phyloP scores from a whole-genome alignment of 2,797 vertebrate species.

The Prionace glauca region DNA sequence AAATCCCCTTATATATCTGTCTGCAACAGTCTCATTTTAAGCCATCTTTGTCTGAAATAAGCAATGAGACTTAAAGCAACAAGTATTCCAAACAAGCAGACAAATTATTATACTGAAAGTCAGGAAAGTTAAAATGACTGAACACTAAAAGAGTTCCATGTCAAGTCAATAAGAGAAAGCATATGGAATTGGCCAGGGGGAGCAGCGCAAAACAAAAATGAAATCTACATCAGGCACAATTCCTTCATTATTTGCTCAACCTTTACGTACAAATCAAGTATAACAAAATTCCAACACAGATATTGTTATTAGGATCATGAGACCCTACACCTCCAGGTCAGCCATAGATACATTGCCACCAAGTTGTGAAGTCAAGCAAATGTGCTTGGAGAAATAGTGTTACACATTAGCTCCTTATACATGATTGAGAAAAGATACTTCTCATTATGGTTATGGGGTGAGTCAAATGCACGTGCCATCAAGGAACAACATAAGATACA shows the following conservation, averaged over 20 bases:
- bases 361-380: background rate
- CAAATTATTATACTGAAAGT: background rate
- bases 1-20: too few relatives aligned
- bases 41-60: background rate
- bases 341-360: background rate
- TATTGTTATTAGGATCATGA: background rate
- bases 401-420: background rate
- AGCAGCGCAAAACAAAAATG: too few relatives aligned
- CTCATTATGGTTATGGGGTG: background rate
- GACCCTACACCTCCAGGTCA: background rate
- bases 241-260: background rate
- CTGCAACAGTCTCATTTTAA: background rate
- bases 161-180: too few relatives aligned
- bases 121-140: background rate
- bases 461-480: background rate
- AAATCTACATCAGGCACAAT: background rate
- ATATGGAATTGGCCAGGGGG: background rate
- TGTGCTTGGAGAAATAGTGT: background rate
- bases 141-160: background rate
- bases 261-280: background rate
- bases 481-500: too few relatives aligned
- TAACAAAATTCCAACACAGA: background rate
- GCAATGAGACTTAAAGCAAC: background rate
- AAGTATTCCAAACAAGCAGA: background rate
- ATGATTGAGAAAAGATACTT: background rate